phyloP scores from a whole-genome alignment of 1,140 invertebrate genomes.

The Atta cephalotes region DNA sequence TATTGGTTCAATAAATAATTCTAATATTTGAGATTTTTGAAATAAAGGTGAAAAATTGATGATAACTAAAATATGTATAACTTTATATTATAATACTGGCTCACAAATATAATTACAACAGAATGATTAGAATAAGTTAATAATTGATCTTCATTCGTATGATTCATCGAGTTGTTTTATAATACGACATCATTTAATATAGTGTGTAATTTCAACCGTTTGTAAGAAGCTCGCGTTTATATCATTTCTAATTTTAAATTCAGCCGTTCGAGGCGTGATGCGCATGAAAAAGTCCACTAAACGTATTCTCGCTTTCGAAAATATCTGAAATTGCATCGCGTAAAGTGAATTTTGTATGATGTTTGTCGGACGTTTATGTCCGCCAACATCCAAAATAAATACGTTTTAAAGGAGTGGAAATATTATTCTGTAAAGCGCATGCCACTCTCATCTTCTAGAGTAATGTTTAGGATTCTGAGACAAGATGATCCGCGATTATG shows the following conservation, averaged over 20 bases:
- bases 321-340: conserved; percentile 15
- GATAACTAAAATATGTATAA: neutral
- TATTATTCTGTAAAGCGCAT: conserved; percentile 26
- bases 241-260: conserved; percentile 49
- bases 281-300: conserved; percentile 7
- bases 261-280: neutral
- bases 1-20: conserved; percentile 1
- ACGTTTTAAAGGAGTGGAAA: conserved; percentile 28
- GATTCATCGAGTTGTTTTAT: neutral
- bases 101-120: neutral
- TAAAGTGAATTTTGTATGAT: conserved; percentile 32
- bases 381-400: conserved; percentile 51
- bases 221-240: neutral
- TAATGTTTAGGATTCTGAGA: conserved; percentile 20
- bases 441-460: neutral
- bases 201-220: neutral
- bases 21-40: neutral
- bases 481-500: conserved; percentile 32
- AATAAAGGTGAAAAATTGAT: neutral
- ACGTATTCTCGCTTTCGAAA: neutral
- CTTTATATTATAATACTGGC: neutral
- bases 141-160: neutral
- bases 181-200: neutral
- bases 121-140: neutral
- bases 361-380: neutral